These are phyloP conservation scores for Megaceryle alcyon DNA, from an alignment of 2,797 vertebrate species.

Conservation along the genomic window DNA sequence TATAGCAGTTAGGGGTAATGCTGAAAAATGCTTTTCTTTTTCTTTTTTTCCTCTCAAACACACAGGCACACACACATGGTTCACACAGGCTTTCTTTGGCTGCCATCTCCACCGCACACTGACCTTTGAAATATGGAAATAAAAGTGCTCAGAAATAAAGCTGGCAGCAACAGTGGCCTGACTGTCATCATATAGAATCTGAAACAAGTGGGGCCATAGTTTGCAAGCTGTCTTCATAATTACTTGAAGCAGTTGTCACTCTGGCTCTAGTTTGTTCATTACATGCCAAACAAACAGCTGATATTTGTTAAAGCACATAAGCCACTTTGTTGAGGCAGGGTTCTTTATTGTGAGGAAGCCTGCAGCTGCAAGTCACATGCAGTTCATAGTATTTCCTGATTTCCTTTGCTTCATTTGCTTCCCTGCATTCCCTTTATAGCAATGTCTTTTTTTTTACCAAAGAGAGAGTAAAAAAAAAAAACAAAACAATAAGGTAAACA, in stretches of 20 bases:
- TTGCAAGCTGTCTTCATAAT: constrained; percentile 81
- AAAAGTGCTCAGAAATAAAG: constrained; percentile 81
- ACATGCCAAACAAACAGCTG: constrained; percentile 78
- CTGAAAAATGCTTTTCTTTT: constrained; percentile 15
- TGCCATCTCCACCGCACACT: constrained; percentile 54
- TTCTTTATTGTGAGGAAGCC: constrained; percentile 62
- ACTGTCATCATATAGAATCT: constrained; percentile 74
- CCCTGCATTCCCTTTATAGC: constrained; percentile 66
- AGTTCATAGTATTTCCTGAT: constrained; percentile 73
- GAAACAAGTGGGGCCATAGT: constrained; percentile 79
- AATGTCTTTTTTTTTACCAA: constrained; percentile 49
- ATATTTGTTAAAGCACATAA: constrained; percentile 78
- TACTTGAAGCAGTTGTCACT: constrained; percentile 80
- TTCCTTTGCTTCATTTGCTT: constrained; percentile 72
- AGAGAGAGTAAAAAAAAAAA: not conserved
- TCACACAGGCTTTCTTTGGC: constrained; percentile 67
- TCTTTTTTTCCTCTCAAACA: not conserved
- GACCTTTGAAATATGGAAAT: constrained; percentile 84
- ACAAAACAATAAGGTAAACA: constrained; percentile 74
- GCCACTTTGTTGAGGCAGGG: constrained; percentile 77
- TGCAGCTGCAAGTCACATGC: constrained; percentile 77
- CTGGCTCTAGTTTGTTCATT: constrained; percentile 77
- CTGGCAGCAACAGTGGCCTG: constrained; percentile 72
- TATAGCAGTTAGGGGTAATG: not conserved
- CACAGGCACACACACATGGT: not conserved